phyloP scores from a whole-genome alignment of 1,140 invertebrate genomes.

The Apis cerana region DNA sequence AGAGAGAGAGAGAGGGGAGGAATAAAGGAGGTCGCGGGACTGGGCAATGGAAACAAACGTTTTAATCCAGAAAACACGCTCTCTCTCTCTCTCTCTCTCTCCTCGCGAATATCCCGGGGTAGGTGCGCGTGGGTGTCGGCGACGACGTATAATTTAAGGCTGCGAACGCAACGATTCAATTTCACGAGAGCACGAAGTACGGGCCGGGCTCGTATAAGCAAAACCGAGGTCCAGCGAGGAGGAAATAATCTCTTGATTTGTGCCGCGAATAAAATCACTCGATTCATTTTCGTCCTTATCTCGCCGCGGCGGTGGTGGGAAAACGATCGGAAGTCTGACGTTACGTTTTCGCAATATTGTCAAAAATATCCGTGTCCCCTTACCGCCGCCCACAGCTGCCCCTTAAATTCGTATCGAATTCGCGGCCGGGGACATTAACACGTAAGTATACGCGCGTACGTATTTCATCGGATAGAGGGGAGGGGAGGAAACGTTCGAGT shows the following conservation, averaged over 20 bases:
- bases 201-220: conserved; percentile 51
- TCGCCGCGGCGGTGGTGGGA: conserved; percentile 29
- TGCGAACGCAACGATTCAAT: conserved; percentile 70
- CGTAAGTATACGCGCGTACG: conserved; percentile 8
- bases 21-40: conserved; percentile 56
- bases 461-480: not conserved
- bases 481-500: too few relatives aligned
- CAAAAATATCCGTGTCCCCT: conserved; percentile 49
- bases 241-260: conserved; percentile 68
- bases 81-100: too few relatives aligned
- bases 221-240: conserved; percentile 53
- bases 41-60: conserved; percentile 66
- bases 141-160: conserved; percentile 72
- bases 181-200: conserved; percentile 63
- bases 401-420: conserved; percentile 45
- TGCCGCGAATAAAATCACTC: conserved; percentile 63
- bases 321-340: conserved; percentile 57
- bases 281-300: conserved; percentile 68
- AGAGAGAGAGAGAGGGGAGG: conserved; percentile 25
- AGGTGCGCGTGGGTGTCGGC: conserved; percentile 64
- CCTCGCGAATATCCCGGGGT: conserved; percentile 52
- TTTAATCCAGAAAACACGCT: conserved; percentile 64
- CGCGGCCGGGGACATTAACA: conserved; percentile 36
- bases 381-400: conserved; percentile 42
- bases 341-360: conserved; percentile 53